Base-by-base conservation (phyloP, 2,888 invertebrate genomes). In the Stenichneumon culpator region DNA sequence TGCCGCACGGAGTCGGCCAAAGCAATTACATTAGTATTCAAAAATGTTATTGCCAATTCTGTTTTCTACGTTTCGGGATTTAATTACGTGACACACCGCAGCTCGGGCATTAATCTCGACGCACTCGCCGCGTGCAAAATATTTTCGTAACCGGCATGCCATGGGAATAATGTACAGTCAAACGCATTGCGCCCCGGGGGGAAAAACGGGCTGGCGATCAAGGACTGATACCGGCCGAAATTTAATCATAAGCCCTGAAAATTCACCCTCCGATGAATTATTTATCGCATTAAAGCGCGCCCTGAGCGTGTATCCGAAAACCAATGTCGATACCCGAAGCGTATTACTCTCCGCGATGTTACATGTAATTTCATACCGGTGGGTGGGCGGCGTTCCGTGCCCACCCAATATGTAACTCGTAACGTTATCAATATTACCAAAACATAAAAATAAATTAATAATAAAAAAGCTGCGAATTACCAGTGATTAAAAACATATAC, bases 221-320 rank as follows among this genome's bases (percentile, higher is more conserved):
- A 14, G n/a, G 84, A 87, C 86, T 86, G 83, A 86, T 87, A 87
- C 82, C 82, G 77, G 63, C 80, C 68, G 74, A 83, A 87, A 87
- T 87, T 87, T 82, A 86, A 86, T 86, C 82, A 85, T 79, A 63
- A 78, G 57, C 60, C 44, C 54, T 78, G 78, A 70, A 83, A 82
- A 79, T 72, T 54, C 57, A 74, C 79, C 63, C 25, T n/a, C 73
- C 39, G 36, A 74, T 74, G 74, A 74, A 74, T 63, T 63, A 74
- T 74, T 74, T 63, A 74, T 74, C 39, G 39, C 67, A 22, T 39
- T 74, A 74, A 44, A 74, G 25, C 47, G 50, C 14, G 16, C 39
- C 4, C 14, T 25, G 44, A n/a, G 22, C n/a, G 44, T 68, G 28
- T 36, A 47, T 69, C 57, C 19, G 28, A n/a, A 7, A 57, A 25